Conservation (phyloP, 2,888 invertebrate genomes). For the Xestia ashworthii region DNA sequence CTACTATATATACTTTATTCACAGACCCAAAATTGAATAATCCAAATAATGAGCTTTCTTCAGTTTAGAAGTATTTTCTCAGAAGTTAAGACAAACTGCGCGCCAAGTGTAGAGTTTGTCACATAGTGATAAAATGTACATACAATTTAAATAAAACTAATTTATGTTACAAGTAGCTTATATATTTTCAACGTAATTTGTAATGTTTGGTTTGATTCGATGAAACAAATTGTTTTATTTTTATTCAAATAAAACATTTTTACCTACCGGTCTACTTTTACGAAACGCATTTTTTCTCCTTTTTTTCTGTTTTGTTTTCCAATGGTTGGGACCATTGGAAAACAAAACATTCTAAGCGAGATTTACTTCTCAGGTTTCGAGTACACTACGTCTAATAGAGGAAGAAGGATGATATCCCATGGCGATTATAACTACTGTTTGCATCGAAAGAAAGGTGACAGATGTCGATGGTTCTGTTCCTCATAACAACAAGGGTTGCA, state of each 20-base stretch:
- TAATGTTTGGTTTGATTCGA: too few species aligned
- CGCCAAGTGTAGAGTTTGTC: conserved; percentile 36
- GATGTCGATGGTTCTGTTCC: conserved; percentile 66
- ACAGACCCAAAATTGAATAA: conserved; percentile 18
- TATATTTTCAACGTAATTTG: too few species aligned
- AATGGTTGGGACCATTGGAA: too few species aligned
- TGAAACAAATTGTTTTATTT: too few species aligned
- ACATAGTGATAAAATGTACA: not conserved
- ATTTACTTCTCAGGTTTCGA: conserved; percentile 7
- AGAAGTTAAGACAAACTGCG: conserved; percentile 26
- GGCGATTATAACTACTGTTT: conserved; percentile 31
- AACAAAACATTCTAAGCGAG: too few species aligned
- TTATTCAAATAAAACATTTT: too few species aligned
- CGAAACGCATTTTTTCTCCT: too few species aligned
- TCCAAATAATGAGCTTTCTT: conserved; percentile 11
- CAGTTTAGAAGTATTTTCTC: conserved; percentile 32
- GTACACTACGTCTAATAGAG: conserved; percentile 35
- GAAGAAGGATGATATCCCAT: conserved; percentile 28
- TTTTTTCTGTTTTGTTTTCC: too few species aligned
- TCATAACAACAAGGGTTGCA: conserved; percentile 62
- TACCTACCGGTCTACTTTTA: too few species aligned
- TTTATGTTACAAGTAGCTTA: too few species aligned
- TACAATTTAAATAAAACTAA: too few species aligned
- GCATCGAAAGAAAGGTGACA: conserved; percentile 22
- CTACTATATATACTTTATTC: too few species aligned